Percentiles rank a stretch among this genome's conserved stretches.
phyloP scores from a whole-genome alignment of 2,888 invertebrate species.

The Xestia c-nigrum region DNA sequence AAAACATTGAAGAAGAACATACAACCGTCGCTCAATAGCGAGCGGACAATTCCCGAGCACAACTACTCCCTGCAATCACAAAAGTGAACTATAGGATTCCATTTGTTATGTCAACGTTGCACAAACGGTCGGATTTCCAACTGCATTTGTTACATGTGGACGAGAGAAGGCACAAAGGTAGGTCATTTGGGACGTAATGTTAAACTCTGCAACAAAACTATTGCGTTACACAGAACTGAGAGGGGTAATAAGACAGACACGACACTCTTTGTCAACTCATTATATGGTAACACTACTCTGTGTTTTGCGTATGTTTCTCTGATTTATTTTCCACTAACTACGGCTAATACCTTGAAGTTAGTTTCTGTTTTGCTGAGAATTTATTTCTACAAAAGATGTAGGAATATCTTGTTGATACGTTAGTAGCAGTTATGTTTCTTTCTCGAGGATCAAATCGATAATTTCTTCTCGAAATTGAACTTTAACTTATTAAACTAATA shows the following conservation, averaged over 20 bases:
- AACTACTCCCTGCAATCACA: neutral
- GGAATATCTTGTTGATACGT: neutral
- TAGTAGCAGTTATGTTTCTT: neutral
- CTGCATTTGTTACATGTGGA: neutral
- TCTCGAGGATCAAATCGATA: no score
- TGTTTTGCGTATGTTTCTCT: neutral
- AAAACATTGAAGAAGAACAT: neutral
- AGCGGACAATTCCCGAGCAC: no score
- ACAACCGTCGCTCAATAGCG: neutral
- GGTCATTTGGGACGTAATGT: neutral
- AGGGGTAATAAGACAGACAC: neutral
- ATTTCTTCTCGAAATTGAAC: no score
- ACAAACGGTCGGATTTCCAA: neutral
- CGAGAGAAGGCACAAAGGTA: neutral
- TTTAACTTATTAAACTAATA: no score
- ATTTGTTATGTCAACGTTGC: neutral
- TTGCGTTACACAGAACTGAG: neutral
- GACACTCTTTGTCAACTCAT: neutral
- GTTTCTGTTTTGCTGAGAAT: neutral
- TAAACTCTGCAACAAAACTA: neutral
- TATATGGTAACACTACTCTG: neutral
- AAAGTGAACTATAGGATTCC: no score
- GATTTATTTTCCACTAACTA: slow-evolving; percentile 4
- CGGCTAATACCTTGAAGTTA: neutral
- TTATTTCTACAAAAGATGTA: neutral